Evolutionary conservation across 2,797 vertebrate genomes (phyloP).

Genomic region (Sebastes itinus): DNA sequence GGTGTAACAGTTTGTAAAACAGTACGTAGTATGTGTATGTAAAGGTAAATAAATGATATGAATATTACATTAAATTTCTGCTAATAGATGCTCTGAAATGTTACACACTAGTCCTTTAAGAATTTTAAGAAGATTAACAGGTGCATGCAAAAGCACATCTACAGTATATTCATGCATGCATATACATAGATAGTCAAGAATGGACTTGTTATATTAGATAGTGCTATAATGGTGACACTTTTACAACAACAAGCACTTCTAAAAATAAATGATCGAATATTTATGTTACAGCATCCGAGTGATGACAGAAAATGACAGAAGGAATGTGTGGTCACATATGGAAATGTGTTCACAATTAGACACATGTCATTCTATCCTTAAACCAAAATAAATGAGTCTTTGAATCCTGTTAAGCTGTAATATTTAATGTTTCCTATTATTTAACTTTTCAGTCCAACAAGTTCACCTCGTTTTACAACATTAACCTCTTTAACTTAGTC

Average conservation of each 20-base stretch:
- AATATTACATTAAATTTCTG: no score
- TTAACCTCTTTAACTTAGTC: background rate
- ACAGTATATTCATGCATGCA: background rate
- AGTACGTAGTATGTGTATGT: no score
- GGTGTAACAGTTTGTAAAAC: no score
- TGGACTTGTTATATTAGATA: background rate
- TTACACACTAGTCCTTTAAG: no score
- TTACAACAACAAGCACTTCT: background rate
- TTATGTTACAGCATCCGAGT: background rate
- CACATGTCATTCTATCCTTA: rapidly evolving
- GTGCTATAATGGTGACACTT: background rate
- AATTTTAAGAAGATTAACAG: background rate
- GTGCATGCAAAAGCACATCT: background rate
- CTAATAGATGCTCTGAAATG: no score
- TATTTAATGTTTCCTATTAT: background rate
- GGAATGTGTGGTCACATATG: background rate
- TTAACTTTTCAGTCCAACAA: background rate
- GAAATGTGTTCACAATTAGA: background rate
- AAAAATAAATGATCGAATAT: background rate
- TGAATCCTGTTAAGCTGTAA: background rate
- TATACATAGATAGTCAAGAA: background rate
- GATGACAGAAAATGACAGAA: background rate
- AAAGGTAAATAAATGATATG: no score
- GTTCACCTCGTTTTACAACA: background rate
- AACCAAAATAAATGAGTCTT: background rate